Evolutionary conservation across 2,797 vertebrate species (phyloP), one percentile per base, ranked within the genome.

Genomic region (Ara ararauna): DNA sequence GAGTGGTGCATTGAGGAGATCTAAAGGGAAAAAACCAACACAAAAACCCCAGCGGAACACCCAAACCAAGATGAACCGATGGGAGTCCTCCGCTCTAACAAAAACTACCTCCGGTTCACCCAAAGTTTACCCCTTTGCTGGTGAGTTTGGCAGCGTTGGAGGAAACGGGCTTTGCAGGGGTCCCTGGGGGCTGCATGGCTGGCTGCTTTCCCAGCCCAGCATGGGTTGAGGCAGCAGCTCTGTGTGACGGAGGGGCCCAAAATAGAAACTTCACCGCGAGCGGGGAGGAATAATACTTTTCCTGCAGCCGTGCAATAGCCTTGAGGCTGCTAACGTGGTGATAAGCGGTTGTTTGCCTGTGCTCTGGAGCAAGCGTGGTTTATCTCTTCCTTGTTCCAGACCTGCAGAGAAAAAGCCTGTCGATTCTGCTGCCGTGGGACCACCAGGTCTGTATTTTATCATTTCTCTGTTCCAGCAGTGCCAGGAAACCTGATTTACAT

Each of bases 381-480:
- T 89, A 92, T 85, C 95, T 94, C 94, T 89, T 87, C 93, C 94
- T 94, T 51, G 36, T 68, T 74, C 79, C 94, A 93, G 67, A 67
- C 60, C 71, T 4, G 76, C 62, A 40, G 62, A 10, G 54, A 50
- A 30, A 79, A 83, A 88, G 3, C 45, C 29, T 53, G 5, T 61
- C 1, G 29, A 40, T 66, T 91, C 54, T 8, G 4, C 83, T 61
- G 64, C 67, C 1, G 32, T 36, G 82, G 62, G 82, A 66, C 51
- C 65, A 61, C 58, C 79, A 94, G 90, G 89, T 90, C 54, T 92
- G 94, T 94, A 45, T 66, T 68, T 65, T 36, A 68, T 89, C 81
- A 15, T 87, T 86, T 67, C 65, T 71, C 48, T 85, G 18, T 68
- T 60, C 56, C 9, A 5, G 62, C 78, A 64, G 82, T 36, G 11